phyloP scores from a whole-genome alignment of 2,113 vertebrate genomes.

The Tyto alba region DNA sequence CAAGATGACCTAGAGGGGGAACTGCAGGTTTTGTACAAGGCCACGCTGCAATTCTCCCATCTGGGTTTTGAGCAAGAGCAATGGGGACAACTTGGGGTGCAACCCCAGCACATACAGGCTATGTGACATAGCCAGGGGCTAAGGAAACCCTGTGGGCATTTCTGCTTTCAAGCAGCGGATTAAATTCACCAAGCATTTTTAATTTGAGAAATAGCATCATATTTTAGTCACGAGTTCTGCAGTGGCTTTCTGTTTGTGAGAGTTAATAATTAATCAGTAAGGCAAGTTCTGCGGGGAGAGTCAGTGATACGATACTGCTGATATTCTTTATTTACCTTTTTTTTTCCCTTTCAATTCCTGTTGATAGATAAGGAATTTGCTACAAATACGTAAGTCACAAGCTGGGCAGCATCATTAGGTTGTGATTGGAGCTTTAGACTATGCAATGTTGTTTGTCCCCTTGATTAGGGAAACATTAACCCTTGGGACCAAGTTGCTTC shows the following conservation, averaged over 20 bases:
- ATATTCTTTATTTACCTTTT: constrained; percentile 1
- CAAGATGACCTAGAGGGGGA: background rate
- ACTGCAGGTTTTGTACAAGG: background rate
- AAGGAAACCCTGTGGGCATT: background rate
- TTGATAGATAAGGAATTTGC: background rate
- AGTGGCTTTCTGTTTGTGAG: background rate
- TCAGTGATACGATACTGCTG: background rate
- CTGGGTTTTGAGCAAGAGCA: background rate
- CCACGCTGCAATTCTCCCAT: background rate
- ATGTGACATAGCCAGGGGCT: background rate
- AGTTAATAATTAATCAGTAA: constrained; percentile 31
- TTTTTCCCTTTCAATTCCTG: background rate
- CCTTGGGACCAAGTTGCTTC: background rate
- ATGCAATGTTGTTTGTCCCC: background rate
- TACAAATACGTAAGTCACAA: background rate
- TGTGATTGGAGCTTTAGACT: background rate
- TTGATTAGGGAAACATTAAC: background rate
- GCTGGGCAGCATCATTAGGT: background rate
- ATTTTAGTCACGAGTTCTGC: background rate
- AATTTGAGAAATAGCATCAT: background rate
- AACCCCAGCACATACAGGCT: background rate
- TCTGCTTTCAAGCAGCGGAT: background rate
- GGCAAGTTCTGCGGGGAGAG: background rate
- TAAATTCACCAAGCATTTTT: background rate
- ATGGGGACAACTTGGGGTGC: background rate